Conservation (phyloP, 2,113 vertebrate genomes). For the Chinchilla lanigera region DNA sequence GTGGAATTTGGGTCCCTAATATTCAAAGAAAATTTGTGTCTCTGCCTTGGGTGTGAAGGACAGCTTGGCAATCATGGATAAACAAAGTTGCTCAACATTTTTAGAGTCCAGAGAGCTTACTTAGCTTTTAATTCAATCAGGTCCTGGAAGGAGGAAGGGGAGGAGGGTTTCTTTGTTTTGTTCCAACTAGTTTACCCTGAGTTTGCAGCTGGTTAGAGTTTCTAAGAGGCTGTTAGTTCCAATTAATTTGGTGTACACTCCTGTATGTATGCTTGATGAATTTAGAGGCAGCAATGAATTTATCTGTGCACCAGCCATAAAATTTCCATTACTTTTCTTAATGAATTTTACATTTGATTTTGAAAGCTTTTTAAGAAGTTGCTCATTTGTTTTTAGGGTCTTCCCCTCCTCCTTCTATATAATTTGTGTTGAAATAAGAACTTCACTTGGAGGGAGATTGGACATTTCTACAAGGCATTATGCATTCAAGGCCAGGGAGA, state of each 20-base stretch:
- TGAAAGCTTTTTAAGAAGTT: slow-evolving; percentile 78
- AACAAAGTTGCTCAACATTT: slow-evolving; percentile 33
- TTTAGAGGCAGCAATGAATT: slow-evolving; percentile 79
- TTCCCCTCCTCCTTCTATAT: slow-evolving; percentile 31
- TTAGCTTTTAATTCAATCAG: slow-evolving; percentile 61
- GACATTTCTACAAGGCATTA: slow-evolving; percentile 55
- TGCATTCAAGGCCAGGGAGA: neutral
- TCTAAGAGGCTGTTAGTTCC: slow-evolving; percentile 74
- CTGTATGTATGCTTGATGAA: slow-evolving; percentile 71
- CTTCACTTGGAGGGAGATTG: slow-evolving; percentile 37
- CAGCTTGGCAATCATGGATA: neutral
- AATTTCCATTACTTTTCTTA: slow-evolving; percentile 84
- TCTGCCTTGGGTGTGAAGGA: neutral
- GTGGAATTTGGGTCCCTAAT: neutral
- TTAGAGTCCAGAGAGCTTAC: slow-evolving; percentile 28
- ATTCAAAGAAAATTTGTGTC: neutral
- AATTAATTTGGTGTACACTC: slow-evolving; percentile 79
- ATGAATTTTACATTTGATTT: slow-evolving; percentile 81
- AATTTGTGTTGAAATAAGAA: slow-evolving; percentile 54
- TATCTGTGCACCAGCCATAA: slow-evolving; percentile 84
- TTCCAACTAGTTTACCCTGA: slow-evolving; percentile 71
- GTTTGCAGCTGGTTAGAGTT: slow-evolving; percentile 62
- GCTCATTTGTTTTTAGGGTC: slow-evolving; percentile 72
- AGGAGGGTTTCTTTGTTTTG: slow-evolving; percentile 44
- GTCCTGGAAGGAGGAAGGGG: neutral